A percentile compares a stretch with the other conserved stretches of the same genome.
These are phyloP conservation scores for Miichthys miiuy DNA, from an alignment of 2,797 vertebrate genomes.

Conservation along the genomic window DNA sequence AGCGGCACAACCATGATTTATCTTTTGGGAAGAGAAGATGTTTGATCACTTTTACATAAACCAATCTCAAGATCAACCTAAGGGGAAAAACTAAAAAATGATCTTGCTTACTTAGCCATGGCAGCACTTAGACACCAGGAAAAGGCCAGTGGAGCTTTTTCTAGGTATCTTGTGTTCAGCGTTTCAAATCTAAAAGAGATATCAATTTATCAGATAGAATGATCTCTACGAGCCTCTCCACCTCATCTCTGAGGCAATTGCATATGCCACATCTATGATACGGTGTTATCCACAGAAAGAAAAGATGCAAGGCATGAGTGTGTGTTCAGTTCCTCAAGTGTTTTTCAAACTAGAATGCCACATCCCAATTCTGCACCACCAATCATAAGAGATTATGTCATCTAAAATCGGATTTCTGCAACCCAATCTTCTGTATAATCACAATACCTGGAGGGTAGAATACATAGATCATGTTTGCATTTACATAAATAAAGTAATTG, in stretches of 20 bases:
- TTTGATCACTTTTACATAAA: neutral
- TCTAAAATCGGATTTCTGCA: slow-evolving; percentile 17
- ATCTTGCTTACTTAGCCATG: slow-evolving; percentile 2
- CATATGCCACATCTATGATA: slow-evolving; percentile 24
- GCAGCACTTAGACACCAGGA: neutral
- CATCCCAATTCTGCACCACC: neutral
- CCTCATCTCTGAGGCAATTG: slow-evolving; percentile 52
- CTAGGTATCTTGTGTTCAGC: slow-evolving; percentile 15
- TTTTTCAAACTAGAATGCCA: slow-evolving; percentile 17
- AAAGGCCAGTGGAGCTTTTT: slow-evolving; percentile 23
- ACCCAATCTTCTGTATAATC: neutral
- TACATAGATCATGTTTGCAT: neutral
- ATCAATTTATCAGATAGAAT: slow-evolving; percentile 64
- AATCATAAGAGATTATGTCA: neutral
- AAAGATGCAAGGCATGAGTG: slow-evolving; percentile 4
- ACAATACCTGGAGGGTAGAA: neutral
- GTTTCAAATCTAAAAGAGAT: slow-evolving; percentile 26
- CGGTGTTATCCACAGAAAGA: slow-evolving; percentile 19
- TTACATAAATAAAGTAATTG: neutral
- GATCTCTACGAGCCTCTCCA: slow-evolving; percentile 10
- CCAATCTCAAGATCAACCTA: slow-evolving; percentile 13
- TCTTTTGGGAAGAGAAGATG: neutral
- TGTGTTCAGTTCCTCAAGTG: slow-evolving; percentile 31
- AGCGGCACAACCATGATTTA: neutral
- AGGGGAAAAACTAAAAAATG: neutral